Base-by-base conservation (phyloP, 1,140 invertebrate species). In the Copidosoma floridanum region DNA sequence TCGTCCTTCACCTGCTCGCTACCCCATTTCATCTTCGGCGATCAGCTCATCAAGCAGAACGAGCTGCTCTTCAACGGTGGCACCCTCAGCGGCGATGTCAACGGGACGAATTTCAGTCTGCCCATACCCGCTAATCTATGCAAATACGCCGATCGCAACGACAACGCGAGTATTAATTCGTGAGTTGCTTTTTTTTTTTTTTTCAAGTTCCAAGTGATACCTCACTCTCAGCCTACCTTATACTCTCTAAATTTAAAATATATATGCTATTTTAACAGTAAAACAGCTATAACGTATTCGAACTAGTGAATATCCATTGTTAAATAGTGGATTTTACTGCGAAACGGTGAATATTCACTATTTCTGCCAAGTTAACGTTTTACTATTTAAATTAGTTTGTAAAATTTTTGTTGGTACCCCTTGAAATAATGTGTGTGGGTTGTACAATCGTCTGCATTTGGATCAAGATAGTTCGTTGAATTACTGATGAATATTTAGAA, bases 1-100 rank as follows among this genome's bases (percentile, higher is more conserved):
- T 92, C 92, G 11, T 89, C 93, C 26, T 88, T 96, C 64, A 86
- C 93, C 56, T 96, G 94, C 73, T 90, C 94, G 41, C 76, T 91
- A 74, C 90, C 90, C 8, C 91, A 93, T 76, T 87, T 92, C 68
- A 84, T 91, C 61, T 92, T 89, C 68, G 90, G 90, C 41, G 84
- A 87, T 60, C 84, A 88, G 70, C 76, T 92, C 60, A 84, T 89
- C 43, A 82, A 84, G 57, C 84, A 85, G 37, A 87, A 88, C 65
- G 81, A 86, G 64, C 79, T 84, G 52, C 72, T 83, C 35, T 80
- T 83, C 69, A 77, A 77, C 47, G 79, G 78, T 5, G 77, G 76
- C 14, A 71, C 67, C 2, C 59, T 63, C 2, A 66, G 65, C 18
- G 61, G 57, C 14, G 65, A 67, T 6, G 54, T 53, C 20, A 61